A percentile compares a stretch with the other conserved stretches of the same genome.
phyloP scores from a whole-genome alignment of 2,888 invertebrate genomes.

The Vandiemenella viatica region DNA sequence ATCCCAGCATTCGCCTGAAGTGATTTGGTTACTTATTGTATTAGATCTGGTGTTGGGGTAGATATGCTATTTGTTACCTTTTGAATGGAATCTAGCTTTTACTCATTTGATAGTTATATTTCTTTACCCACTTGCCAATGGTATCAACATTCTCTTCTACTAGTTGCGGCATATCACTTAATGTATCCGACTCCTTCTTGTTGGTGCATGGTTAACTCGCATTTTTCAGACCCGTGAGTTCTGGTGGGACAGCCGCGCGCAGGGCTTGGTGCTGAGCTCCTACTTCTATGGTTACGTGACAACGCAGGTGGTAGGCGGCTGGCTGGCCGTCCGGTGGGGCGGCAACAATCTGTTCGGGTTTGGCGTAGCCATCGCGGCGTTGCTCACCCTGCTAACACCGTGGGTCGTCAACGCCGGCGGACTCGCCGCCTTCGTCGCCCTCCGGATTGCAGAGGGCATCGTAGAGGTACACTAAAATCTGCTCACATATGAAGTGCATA shows the following conservation, averaged over 20 bases:
- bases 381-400: slow-evolving; percentile 68
- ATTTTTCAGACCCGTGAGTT: slow-evolving; percentile 48
- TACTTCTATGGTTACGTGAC: slow-evolving; percentile 82
- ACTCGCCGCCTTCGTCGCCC: slow-evolving; percentile 49
- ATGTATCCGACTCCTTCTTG: too few relatives aligned
- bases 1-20: too few relatives aligned
- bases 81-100: too few relatives aligned
- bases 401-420: slow-evolving; percentile 57
- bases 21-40: too few relatives aligned
- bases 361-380: slow-evolving; percentile 61
- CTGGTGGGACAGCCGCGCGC: slow-evolving; percentile 61
- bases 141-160: too few relatives aligned
- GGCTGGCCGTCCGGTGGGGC: slow-evolving; percentile 67
- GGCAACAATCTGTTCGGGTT: slow-evolving; percentile 57
- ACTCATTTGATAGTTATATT: too few relatives aligned
- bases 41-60: too few relatives aligned
- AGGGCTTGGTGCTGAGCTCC: slow-evolving; percentile 66
- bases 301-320: slow-evolving; percentile 68
- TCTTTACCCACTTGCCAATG: too few relatives aligned
- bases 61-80: too few relatives aligned
- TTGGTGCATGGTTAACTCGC: too few relatives aligned
- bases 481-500: not conserved
- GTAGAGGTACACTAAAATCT: slow-evolving; percentile 47
- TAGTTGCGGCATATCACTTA: too few relatives aligned
- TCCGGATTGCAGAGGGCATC: slow-evolving; percentile 62